Base-by-base conservation (phyloP, 1,140 invertebrate species). In the Medauroidea extradentata region DNA sequence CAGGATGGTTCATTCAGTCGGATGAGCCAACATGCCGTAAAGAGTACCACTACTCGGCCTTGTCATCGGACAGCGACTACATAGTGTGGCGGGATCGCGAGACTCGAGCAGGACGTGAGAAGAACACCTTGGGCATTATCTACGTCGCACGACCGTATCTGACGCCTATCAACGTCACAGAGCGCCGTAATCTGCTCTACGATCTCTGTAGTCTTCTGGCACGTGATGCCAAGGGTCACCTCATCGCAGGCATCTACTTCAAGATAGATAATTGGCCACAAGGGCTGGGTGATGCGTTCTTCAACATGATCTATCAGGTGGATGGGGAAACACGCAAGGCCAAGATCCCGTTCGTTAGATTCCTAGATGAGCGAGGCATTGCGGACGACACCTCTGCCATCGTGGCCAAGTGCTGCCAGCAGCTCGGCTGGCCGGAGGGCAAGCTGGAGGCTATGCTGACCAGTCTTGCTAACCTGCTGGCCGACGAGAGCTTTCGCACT, bases 111-210 rank as follows among this genome's bases (percentile, higher is more conserved):
- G 77, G 77, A 64, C 71, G 75, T 68, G 67, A 71, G 25, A 67
- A 61, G 16, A 65, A 70, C 21, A 80, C 78, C n/a, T 24, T 57
- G 9, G 90, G 85, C 50, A 77, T 94, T 9, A 84, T 94, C 59
- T 94, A 89, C 69, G 81, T 89, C 39, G 85, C 83, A 24, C 79
- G 83, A 63, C 88, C 89, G 18, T 95, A 91, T 75, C 73, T 88
- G 44, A 91, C 88, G 65, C 86, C 87, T 41, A 82, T 94, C 46
- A 85, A 90, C 71, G 87, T 94, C 23, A 91, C 91, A 0, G 92
- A 95, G 73, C 83, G 92, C 58, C 82, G 93, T 64, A 94, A 95
- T 74, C 75, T 95, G 61, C 88, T 91, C 18, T 95, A 94, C 72
- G 87, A 90, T 68, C 94, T 94, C 75, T 74, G 90, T 64, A 93